Conservation (phyloP, 1,140 invertebrate species). For the Lasaia peninsularis region DNA sequence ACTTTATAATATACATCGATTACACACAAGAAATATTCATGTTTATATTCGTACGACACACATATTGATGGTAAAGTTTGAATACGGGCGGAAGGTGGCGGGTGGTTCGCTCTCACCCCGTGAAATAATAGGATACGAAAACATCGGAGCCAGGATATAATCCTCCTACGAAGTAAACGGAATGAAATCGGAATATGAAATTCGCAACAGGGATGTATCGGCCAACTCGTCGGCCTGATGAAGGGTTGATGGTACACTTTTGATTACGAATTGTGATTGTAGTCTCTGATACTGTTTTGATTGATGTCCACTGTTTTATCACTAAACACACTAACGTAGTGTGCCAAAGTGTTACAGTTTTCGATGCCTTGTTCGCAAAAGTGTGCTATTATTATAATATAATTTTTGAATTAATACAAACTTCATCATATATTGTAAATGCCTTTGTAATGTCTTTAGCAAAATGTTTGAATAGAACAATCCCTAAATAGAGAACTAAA, state of each 20-base stretch:
- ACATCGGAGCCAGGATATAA: constrained; percentile 74
- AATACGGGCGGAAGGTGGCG: constrained; percentile 64
- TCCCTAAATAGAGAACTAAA: too few species aligned
- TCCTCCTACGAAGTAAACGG: constrained; percentile 69
- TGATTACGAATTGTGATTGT: constrained; percentile 55
- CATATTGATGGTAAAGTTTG: constrained; percentile 32
- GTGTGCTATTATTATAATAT: too few species aligned
- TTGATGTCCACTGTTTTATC: too few species aligned
- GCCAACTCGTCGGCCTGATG: constrained; percentile 39
- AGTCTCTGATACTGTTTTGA: constrained; percentile 18
- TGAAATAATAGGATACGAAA: constrained; percentile 77
- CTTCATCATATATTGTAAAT: too few species aligned
- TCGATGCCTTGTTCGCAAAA: too few species aligned
- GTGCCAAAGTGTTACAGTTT: too few species aligned
- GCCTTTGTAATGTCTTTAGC: too few species aligned
- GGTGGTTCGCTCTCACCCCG: constrained; percentile 75
- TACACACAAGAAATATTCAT: constrained; percentile 33
- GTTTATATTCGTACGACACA: constrained; percentile 30
- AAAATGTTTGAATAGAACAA: too few species aligned
- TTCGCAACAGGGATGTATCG: constrained; percentile 60
- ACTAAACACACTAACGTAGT: too few species aligned
- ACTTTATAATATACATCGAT: constrained; percentile 21
- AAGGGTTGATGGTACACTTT: constrained; percentile 69
- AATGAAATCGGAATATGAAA: constrained; percentile 74
- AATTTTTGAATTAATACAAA: too few species aligned